Base-by-base conservation (phyloP, 2,888 invertebrate species). In the Phyllotreta striolata region DNA sequence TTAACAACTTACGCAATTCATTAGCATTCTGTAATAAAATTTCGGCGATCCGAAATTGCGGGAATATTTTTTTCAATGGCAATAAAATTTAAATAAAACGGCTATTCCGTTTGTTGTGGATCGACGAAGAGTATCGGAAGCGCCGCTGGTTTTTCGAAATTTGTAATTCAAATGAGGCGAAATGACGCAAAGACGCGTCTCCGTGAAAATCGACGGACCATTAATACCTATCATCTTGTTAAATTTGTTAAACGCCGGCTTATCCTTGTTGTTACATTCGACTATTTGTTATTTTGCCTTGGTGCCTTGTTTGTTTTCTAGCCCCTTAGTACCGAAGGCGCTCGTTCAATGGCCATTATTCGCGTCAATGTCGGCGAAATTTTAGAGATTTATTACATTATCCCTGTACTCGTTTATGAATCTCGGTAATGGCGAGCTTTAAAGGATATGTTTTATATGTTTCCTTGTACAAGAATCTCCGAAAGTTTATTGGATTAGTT, bases 201-300 rank as follows among this genome's bases (percentile, higher is more conserved):
- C 40, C 12, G 40, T 39, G 58, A 49, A 40, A 58, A 52, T 52
- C 52, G 39, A 52, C 52, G 55, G 47, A 56, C 55, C 49, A 62
- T 55, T 56, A 62, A 55, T 62, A 54, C 56, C 49, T 56, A 62
- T 55, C 56, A 38, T 62, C 62, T 52, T 52, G 52, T 52, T 52
- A 52, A 52, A 52, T 62, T 24, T 62, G 62, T 62, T 49, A 13
- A 44, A 62, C 62, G 56, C 62, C 56, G 52, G 56, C 52, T 62
- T 56, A 51, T 56, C 49, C 51, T 51, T 51, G 51, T 56, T 62
- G 37, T 51, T 49, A 51, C 57, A 52, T 56, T 52, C 10, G 52
- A 38, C 52, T 52, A 52, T 52, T 52, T 52, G 52, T 52, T 52
- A 52, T 34, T 52, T 52, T n/a, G 52, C 13, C 52, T 52, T 52